Evolutionary conservation across 2,113 vertebrate genomes (phyloP), one percentile per base, ranked within the genome.

Genomic region (Chaenocephalus aceratus): DNA sequence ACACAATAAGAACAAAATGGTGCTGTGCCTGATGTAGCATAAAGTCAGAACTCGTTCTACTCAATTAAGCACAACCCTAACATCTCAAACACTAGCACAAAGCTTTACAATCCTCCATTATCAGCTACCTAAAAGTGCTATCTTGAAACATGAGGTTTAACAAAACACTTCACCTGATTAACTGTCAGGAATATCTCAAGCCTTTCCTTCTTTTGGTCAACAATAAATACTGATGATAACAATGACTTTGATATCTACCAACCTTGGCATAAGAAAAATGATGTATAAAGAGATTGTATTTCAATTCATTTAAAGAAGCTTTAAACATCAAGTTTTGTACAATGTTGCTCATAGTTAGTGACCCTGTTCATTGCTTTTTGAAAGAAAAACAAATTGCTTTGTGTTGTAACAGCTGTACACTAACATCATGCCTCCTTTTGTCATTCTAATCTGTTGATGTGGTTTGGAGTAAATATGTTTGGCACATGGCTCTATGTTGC

Each of bases 401-500:
- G 36, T 6, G 36, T 66, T 76, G 23, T 14, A 59, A 64, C 21
- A 60, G 36, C 60, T 82, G 23, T 14, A 53, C 58, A 67, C 12
- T 49, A 3, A 36, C 21, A 60, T 68, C 52, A 46, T 56, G 30
- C 23, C 13, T 61, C 9, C 61, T 74, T 67, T 53, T 4, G 6
- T 67, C 70, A 59, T 74, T n/a, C 16, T 65, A 66, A 77, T 77
- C 69, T 72, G 66, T 77, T 80, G 36, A 60, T 80, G 75, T 70
- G 52, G 13, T 77, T 70, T 71, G 30, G 41, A 61, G 58, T 85
- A 67, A 53, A 62, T 45, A 57, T 77, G 59, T 84, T 88, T 68
- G 72, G 80, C 83, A 84, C 68, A 52, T 71, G 79, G 71, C 36
- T 18, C 46, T 62, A 48, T 90, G 86, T 91, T 85, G 80, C 81